Base-by-base conservation (phyloP, 2,888 invertebrate species). In the Scaptodrosophila latifasciaeformis region DNA sequence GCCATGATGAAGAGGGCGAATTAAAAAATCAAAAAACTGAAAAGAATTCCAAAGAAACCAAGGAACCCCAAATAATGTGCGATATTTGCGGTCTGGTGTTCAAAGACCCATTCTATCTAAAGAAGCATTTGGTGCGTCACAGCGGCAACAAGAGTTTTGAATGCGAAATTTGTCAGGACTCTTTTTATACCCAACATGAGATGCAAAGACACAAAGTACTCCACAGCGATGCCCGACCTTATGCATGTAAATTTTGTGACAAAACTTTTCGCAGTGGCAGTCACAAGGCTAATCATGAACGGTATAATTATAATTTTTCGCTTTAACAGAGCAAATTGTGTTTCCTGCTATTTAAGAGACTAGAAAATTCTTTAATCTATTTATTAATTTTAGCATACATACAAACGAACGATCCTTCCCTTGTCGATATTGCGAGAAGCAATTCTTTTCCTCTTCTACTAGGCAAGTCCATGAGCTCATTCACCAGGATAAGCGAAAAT, bases 241-340 rank as follows among this genome's bases (percentile, higher is more conserved):
- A 70, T 40, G 44, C 64, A 1, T 70, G 70, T 13, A 58, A 59
- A 0, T 76, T 49, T 44, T 70, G 70, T 34, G 52, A 42, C 2
- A 70, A 77, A 58, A 67, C 74, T 10, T 70, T 72, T 39, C 77
- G 70, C 4, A 67, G 77, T 3, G 61, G 59, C 18, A 71, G 77
- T 29, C 59, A 61, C 46, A 71, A 60, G 40, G 74, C 61, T 1
- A 49, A 72, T 10, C 77, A 71, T 39, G 70, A 71, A 54, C 67
- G 77, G 53, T 59, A 37, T 19, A 31, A 1, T 21, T 0, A 15
- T 2, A 2, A 12, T 31, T n/a, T 31, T 31, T n/a, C n/a, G n/a
- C n/a, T n/a, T n/a, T n/a, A n/a, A n/a, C n/a, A n/a, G n/a, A n/a
- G n/a, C n/a, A n/a, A n/a, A n/a, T n/a, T n/a, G n/a, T n/a, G n/a